Evolutionary conservation across 92 coral and sea anemone species (phyloP).

Genomic region (Porites divaricata): DNA sequence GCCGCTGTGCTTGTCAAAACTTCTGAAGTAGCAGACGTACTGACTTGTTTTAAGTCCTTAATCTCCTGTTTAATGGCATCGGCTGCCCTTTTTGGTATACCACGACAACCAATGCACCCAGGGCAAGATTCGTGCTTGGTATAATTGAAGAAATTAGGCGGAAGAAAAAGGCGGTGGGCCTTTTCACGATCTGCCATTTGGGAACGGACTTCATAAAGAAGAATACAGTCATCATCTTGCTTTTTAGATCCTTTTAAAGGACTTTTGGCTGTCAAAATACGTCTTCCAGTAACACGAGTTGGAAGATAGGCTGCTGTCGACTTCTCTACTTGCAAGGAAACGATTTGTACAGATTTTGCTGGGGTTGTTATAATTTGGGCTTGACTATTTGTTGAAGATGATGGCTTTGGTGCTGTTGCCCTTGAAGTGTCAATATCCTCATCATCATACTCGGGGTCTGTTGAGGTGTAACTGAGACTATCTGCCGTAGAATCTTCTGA

Average conservation of each 20-base stretch:
- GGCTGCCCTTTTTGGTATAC: background rate
- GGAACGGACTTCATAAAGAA: conserved; percentile 78
- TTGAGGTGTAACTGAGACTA: conserved; percentile 34
- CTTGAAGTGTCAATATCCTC: background rate
- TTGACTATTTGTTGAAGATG: conserved; percentile 11
- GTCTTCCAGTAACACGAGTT: conserved; percentile 42
- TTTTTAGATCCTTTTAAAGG: conserved; percentile 58
- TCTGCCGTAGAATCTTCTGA: conserved; percentile 30
- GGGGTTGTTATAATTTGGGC: conserved; percentile 18
- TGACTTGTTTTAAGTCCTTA: background rate
- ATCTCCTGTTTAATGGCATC: conserved; percentile 3
- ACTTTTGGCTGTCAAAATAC: conserved; percentile 69
- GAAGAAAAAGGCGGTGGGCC: conserved; percentile 80
- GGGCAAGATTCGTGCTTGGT: conserved; percentile 47
- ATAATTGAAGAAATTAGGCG: conserved; percentile 85
- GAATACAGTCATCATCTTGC: conserved; percentile 74
- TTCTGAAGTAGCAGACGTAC: background rate
- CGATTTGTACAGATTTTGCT: conserved; percentile 15
- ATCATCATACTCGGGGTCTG: conserved; percentile 40
- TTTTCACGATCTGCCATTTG: conserved; percentile 79
- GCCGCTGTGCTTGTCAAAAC: background rate
- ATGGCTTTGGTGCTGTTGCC: background rate
- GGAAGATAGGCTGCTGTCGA: conserved; percentile 4
- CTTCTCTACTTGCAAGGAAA: conserved; percentile 9
- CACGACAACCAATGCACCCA: conserved; percentile 74